These are phyloP conservation scores for Phylloscopus collybita DNA, from an alignment of 2,797 vertebrate genomes.

Conservation along the genomic window DNA sequence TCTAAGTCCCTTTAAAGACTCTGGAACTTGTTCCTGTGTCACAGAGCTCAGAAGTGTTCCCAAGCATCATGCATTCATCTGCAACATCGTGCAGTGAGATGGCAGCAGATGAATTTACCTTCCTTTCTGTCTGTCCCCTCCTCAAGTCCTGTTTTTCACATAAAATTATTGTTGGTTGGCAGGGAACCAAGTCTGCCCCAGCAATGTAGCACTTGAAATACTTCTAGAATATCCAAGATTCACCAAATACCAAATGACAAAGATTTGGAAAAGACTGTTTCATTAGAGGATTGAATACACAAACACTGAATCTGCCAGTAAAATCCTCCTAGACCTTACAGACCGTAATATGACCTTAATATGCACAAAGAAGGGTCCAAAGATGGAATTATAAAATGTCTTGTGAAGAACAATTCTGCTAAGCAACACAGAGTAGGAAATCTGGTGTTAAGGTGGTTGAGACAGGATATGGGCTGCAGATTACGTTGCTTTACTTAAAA, in stretches of 20 bases:
- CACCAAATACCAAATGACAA: not conserved
- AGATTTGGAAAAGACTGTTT: not conserved
- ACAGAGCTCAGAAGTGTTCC: not conserved
- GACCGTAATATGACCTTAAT: not conserved
- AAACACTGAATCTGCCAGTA: not conserved
- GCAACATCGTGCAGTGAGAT: not conserved
- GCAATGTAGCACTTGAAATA: not conserved
- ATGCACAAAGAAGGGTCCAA: not conserved
- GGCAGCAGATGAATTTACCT: not conserved
- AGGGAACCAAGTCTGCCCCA: not conserved
- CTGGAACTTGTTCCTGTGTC: not conserved
- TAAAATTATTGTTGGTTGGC: not conserved
- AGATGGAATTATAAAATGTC: not conserved
- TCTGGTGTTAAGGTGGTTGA: not conserved
- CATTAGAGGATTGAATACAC: not conserved
- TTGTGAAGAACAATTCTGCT: not conserved
- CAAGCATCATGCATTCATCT: not conserved
- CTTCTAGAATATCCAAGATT: not conserved
- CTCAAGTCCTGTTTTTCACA: not conserved
- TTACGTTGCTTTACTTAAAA: slow-evolving; percentile 7
- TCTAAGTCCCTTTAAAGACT: not conserved
- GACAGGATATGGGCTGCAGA: not conserved
- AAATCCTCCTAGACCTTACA: not conserved
- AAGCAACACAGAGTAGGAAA: not conserved
- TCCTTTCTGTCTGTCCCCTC: not conserved